Conservation (phyloP, 2,888 invertebrate species). For the Brachynemurus nebulosus region DNA sequence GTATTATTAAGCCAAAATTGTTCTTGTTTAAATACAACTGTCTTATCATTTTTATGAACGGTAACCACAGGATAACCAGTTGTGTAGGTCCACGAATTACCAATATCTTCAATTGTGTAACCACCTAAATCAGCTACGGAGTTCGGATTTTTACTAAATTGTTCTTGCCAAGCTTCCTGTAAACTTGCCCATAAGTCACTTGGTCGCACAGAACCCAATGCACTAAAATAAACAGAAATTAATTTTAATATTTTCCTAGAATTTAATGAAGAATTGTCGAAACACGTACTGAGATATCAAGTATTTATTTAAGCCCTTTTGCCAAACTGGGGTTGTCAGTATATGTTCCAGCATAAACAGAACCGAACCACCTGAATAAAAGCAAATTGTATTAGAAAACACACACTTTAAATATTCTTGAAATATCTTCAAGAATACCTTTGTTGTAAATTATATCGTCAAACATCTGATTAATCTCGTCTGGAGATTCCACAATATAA, state of each 20-base stretch:
- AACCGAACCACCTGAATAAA: neutral
- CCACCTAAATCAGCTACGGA: neutral
- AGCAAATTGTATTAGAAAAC: too few relatives aligned
- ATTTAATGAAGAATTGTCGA: neutral
- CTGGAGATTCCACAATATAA: conserved; percentile 34
- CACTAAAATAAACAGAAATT: neutral
- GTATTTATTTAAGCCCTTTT: neutral
- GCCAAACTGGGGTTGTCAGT: neutral
- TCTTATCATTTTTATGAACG: neutral
- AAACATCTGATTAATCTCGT: conserved; percentile 36
- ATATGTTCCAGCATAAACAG: neutral
- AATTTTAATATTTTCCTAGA: neutral
- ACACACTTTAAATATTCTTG: too few relatives aligned
- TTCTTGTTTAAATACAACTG: neutral
- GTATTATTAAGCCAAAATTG: neutral
- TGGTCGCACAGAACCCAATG: neutral
- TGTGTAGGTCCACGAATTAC: neutral
- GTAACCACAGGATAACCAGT: neutral
- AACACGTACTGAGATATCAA: neutral
- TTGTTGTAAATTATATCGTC: conserved; percentile 43
- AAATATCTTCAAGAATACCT: too few relatives aligned
- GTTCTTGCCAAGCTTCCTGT: neutral
- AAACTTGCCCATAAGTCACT: neutral
- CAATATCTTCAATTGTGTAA: neutral
- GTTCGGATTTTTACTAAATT: neutral